Conservation (phyloP, 1,140 invertebrate genomes). For the Dolichoris vasculosae region DNA sequence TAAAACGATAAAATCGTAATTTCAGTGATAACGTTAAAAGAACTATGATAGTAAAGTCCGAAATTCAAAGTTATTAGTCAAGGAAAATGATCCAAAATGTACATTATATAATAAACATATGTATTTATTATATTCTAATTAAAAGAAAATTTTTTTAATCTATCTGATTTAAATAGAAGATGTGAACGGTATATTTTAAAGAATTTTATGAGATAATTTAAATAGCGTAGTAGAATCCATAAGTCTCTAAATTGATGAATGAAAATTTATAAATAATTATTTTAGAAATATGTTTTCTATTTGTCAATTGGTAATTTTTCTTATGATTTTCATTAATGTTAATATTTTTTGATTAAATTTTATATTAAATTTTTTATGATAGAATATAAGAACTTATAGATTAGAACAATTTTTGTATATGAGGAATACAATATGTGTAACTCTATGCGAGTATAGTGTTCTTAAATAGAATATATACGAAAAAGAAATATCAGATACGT, state of each 20-base stretch:
- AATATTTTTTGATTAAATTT: not conserved
- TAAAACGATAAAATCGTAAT: conserved; percentile 10
- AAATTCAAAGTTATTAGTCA: not conserved
- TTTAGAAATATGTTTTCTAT: not conserved
- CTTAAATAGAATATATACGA: too few relatives aligned
- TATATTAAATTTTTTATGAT: not conserved
- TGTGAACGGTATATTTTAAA: too few relatives aligned
- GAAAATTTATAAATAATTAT: not conserved
- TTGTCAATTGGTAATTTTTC: not conserved
- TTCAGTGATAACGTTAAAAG: not conserved
- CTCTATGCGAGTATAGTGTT: too few relatives aligned
- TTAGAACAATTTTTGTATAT: too few relatives aligned
- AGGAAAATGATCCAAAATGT: not conserved
- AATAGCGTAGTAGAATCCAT: not conserved
- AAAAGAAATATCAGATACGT: too few relatives aligned
- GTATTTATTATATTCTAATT: not conserved
- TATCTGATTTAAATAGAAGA: too few relatives aligned
- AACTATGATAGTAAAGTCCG: too few relatives aligned
- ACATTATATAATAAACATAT: not conserved
- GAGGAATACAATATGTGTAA: too few relatives aligned
- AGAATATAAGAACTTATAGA: too few relatives aligned
- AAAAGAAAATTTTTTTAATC: too few relatives aligned
- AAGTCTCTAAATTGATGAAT: not conserved
- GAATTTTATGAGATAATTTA: not conserved
- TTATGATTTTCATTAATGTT: not conserved